Evolutionary conservation across 1,140 invertebrate species (phyloP).

Genomic region (Ostrea denselamellosa): DNA sequence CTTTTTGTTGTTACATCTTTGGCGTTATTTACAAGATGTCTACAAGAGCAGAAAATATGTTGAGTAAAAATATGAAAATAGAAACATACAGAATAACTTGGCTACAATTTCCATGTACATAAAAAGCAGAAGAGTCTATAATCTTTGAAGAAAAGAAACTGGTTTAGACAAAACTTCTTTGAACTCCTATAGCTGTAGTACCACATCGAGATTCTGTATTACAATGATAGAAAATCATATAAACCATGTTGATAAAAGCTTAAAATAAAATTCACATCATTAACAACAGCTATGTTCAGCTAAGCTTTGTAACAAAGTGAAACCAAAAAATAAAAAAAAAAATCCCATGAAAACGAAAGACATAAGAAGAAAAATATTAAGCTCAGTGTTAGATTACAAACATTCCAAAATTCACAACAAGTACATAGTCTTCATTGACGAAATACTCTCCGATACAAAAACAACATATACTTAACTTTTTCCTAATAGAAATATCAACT

Average conservation of each 20-base stretch:
- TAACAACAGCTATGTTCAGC: background rate
- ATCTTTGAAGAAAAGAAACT: background rate
- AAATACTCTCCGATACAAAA: background rate
- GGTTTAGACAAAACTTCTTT: background rate
- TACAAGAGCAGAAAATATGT: background rate
- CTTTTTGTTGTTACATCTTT: background rate
- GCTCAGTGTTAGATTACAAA: slow-evolving; percentile 16
- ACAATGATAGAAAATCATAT: background rate
- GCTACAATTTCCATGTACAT: slow-evolving; percentile 21
- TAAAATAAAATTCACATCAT: background rate
- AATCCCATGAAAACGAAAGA: background rate
- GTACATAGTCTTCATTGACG: background rate
- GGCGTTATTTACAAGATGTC: slow-evolving; percentile 8
- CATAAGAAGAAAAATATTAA: background rate
- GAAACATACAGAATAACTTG: background rate
- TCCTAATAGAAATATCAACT: background rate
- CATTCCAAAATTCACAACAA: slow-evolving; percentile 31
- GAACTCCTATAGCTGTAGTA: background rate
- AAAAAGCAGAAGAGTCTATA: slow-evolving; percentile 12
- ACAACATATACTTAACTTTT: background rate
- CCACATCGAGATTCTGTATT: background rate
- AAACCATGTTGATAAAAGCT: background rate
- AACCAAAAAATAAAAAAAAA: background rate
- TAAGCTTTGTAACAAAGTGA: background rate
- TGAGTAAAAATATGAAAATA: background rate